Evolutionary conservation across 1,140 invertebrate species (phyloP).

Genomic region (Oncopeltus fasciatus): DNA sequence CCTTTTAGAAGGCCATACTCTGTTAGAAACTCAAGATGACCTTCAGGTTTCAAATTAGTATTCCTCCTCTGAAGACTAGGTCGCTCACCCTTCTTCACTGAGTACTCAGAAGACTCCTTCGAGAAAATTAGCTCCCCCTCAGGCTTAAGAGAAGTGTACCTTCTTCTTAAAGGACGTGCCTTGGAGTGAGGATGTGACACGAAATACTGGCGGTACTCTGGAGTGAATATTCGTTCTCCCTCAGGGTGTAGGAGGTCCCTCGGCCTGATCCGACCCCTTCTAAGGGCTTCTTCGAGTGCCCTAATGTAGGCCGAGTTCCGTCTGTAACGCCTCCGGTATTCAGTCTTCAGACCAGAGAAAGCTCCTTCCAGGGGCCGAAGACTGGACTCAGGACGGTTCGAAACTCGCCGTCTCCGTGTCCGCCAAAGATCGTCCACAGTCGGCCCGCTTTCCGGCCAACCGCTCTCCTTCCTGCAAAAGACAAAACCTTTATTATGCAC

Average conservation of each 20-base stretch:
- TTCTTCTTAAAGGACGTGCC: neutral
- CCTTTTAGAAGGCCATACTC: neutral
- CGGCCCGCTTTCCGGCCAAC: conserved; percentile 9
- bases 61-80: neutral
- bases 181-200: conserved; percentile 9
- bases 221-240: conserved; percentile 15
- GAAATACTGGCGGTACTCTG: conserved; percentile 21
- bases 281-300: neutral
- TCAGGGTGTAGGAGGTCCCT: conserved; percentile 18
- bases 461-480: neutral
- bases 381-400: conserved; percentile 12
- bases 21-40: conserved; percentile 14
- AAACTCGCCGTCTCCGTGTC: conserved; percentile 11
- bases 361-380: conserved; percentile 13
- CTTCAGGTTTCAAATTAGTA: conserved; percentile 22
- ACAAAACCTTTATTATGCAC: too few relatives aligned
- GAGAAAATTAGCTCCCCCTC: conserved; percentile 15
- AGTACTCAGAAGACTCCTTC: neutral
- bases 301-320: conserved; percentile 10
- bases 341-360: conserved; percentile 19
- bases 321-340: conserved; percentile 18
- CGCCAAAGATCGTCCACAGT: conserved; percentile 21
- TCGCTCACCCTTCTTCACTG: neutral
- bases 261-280: conserved; percentile 4
- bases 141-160: conserved; percentile 11